These are phyloP conservation scores for Echeneis naucrates DNA, from an alignment of 2,797 vertebrate species.

Conservation along the genomic window DNA sequence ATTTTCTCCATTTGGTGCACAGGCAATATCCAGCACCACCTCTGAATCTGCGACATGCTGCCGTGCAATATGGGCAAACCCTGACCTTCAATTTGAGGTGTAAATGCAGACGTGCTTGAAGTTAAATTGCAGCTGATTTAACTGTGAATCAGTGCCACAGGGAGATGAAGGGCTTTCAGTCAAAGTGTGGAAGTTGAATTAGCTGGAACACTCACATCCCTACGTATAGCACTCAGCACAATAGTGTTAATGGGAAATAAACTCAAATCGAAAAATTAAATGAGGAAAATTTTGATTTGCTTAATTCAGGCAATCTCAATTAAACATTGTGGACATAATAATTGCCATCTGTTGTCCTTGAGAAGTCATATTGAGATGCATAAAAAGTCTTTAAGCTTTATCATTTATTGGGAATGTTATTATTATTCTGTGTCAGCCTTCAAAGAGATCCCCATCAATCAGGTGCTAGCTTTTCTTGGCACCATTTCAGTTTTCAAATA, in stretches of 20 bases:
- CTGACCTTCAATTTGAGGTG: conserved; percentile 29
- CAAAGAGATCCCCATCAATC: conserved; percentile 39
- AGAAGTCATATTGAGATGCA: conserved; percentile 23
- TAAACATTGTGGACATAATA: conserved; percentile 1
- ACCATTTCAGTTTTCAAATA: conserved; percentile 13
- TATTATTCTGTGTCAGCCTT: conserved; percentile 48
- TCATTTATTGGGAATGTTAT: conserved; percentile 34
- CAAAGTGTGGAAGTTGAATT: not conserved
- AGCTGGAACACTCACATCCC: not conserved
- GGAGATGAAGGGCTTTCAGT: not conserved
- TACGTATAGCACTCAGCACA: not conserved
- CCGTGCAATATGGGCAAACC: not conserved
- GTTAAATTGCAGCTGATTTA: conserved; percentile 12
- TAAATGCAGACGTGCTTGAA: not conserved
- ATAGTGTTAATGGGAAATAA: not conserved
- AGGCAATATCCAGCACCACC: not conserved
- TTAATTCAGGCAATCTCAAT: not conserved
- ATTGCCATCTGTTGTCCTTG: conserved; percentile 37
- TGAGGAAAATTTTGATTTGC: not conserved
- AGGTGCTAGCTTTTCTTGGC: conserved; percentile 28
- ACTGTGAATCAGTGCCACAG: not conserved
- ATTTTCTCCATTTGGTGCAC: not conserved
- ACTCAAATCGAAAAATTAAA: not conserved
- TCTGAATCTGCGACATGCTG: not conserved
- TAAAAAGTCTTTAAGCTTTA: conserved; percentile 19